Evolutionary conservation across 2,888 invertebrate species (phyloP).

Genomic region (Tinea pellionella): DNA sequence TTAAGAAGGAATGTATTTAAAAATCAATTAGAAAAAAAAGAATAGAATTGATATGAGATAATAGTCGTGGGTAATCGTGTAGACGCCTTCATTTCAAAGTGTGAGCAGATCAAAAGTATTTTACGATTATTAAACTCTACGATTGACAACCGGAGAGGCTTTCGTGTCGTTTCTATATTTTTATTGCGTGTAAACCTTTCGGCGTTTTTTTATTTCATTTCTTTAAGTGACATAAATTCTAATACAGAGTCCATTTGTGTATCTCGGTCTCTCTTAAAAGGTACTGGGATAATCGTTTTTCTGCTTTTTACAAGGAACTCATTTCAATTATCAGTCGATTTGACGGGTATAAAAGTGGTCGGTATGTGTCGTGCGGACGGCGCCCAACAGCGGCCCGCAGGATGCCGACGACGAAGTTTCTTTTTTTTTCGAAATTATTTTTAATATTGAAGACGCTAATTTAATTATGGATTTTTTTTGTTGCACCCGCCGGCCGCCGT

Average conservation of each 20-base stretch:
- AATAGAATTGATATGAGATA: neutral
- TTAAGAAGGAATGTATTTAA: neutral
- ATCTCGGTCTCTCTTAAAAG: conserved; percentile 66
- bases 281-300: conserved; percentile 67
- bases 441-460: conserved; percentile 50
- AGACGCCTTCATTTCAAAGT: conserved; percentile 11
- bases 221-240: conserved; percentile 69
- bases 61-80: neutral
- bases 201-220: conserved; percentile 65
- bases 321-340: conserved; percentile 68
- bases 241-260: conserved; percentile 70
- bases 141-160: conserved; percentile 66
- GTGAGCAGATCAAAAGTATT: conserved; percentile 25
- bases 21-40: neutral
- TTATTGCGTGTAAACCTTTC: conserved; percentile 68
- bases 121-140: conserved; percentile 65
- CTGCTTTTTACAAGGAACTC: conserved; percentile 69
- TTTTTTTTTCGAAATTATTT: conserved; percentile 25
- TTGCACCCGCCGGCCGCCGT: conserved; percentile 1
- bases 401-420: conserved; percentile 36
- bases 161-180: conserved; percentile 64
- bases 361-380: conserved; percentile 58
- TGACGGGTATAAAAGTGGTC: conserved; percentile 61
- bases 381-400: conserved; percentile 56
- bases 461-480: conserved; percentile 45